phyloP scores from a whole-genome alignment of 2,888 invertebrate species.

The Scaptomyza parva region DNA sequence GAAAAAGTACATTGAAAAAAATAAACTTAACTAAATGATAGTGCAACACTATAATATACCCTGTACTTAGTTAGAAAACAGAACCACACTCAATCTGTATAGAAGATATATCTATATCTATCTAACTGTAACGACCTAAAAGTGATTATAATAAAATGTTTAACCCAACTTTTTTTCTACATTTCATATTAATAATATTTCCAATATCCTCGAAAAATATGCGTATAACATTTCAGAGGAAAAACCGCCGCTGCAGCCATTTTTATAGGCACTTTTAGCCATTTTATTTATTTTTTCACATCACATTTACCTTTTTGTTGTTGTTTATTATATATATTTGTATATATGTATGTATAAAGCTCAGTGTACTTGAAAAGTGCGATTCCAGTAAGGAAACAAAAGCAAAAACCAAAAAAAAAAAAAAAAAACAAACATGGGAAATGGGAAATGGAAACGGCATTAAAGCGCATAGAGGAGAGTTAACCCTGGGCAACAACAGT shows the following conservation, averaged over 20 bases:
- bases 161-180: background rate
- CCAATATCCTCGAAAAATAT: background rate
- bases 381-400: slow-evolving; percentile 44
- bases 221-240: background rate
- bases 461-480: slow-evolving; percentile 24
- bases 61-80: background rate
- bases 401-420: no score
- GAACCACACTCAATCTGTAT: no score
- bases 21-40: background rate
- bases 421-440: no score
- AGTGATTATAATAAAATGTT: no score
- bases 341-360: slow-evolving; percentile 1
- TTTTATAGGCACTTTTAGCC: slow-evolving; percentile 26
- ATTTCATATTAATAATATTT: background rate
- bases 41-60: background rate
- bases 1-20: slow-evolving; percentile 13
- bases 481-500: background rate
- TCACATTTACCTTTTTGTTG: slow-evolving; percentile 27
- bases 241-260: slow-evolving; percentile 3
- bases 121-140: no score
- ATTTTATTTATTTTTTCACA: slow-evolving; percentile 21
- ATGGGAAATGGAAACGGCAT: slow-evolving; percentile 50
- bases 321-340: slow-evolving; percentile 36
- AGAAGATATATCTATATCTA: no score
- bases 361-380: slow-evolving; percentile 58